Conservation (phyloP, 2,113 vertebrate genomes). For the Thymallus thymallus region DNA sequence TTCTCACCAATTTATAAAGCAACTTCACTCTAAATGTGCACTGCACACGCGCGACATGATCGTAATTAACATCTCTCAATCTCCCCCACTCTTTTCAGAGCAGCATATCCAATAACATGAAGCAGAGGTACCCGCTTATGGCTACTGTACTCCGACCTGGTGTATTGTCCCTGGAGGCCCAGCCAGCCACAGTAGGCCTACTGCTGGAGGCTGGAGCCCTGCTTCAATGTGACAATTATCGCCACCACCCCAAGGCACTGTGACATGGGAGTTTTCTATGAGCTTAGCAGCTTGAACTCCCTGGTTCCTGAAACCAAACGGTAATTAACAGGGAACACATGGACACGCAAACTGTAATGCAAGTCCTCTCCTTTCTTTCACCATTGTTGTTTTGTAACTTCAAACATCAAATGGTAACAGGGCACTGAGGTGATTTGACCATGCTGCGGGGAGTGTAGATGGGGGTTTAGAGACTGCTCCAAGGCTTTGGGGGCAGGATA, state of each 20-base stretch:
- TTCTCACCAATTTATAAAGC: too few species aligned
- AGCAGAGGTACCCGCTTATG: neutral
- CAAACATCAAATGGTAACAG: constrained; percentile 44
- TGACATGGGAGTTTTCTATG: constrained; percentile 41
- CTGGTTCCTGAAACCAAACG: constrained; percentile 47
- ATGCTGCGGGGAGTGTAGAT: constrained; percentile 14
- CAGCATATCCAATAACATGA: constrained; percentile 31
- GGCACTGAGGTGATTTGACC: constrained; percentile 48
- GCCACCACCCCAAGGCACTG: constrained; percentile 30
- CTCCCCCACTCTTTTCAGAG: neutral
- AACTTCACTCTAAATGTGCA: too few species aligned
- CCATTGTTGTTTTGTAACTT: constrained; percentile 50
- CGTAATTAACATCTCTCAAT: neutral
- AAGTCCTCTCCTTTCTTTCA: constrained; percentile 51
- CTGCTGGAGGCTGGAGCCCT: constrained; percentile 40
- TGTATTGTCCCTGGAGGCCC: constrained; percentile 47
- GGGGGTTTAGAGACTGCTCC: constrained; percentile 20
- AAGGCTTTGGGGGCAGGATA: constrained; percentile 39
- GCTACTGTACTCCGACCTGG: constrained; percentile 18
- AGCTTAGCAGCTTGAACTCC: constrained; percentile 21
- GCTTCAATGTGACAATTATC: constrained; percentile 45
- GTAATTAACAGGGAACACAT: constrained; percentile 32
- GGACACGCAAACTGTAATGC: constrained; percentile 42
- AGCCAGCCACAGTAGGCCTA: constrained; percentile 19
- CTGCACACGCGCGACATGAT: neutral